phyloP scores from a whole-genome alignment of 35 echinoderm and acorn worm species.

The Lytechinus pictus region DNA sequence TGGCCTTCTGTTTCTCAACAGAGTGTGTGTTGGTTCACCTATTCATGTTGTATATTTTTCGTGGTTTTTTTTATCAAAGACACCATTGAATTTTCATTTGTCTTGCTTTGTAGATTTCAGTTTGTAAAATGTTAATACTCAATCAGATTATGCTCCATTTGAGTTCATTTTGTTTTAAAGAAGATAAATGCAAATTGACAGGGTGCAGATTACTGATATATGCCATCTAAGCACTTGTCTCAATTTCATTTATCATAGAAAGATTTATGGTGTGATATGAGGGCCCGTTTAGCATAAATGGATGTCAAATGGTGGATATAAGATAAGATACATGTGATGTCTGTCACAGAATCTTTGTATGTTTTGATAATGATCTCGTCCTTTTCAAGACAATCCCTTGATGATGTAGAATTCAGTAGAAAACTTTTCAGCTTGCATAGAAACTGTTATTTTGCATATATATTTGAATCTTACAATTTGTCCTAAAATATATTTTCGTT shows the following conservation, averaged over 20 bases:
- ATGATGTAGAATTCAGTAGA: neutral
- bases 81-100: neutral
- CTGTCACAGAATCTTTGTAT: neutral
- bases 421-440: neutral
- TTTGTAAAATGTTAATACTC: neutral
- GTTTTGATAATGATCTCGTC: neutral
- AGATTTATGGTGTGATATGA: neutral
- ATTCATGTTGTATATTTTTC: neutral
- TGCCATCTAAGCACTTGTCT: neutral
- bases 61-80: neutral
- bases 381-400: neutral
- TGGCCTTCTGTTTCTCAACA: neutral
- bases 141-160: neutral
- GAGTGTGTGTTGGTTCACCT: neutral
- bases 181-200: neutral
- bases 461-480: neutral
- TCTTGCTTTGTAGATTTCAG: neutral
- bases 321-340: neutral
- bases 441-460: neutral
- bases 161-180: neutral
- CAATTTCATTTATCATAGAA: neutral
- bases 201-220: neutral
- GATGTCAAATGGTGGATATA: neutral
- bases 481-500: neutral
- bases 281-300: neutral